Evolutionary conservation across 1,140 invertebrate species (phyloP).

Genomic region (Temnothorax curvispinosus): DNA sequence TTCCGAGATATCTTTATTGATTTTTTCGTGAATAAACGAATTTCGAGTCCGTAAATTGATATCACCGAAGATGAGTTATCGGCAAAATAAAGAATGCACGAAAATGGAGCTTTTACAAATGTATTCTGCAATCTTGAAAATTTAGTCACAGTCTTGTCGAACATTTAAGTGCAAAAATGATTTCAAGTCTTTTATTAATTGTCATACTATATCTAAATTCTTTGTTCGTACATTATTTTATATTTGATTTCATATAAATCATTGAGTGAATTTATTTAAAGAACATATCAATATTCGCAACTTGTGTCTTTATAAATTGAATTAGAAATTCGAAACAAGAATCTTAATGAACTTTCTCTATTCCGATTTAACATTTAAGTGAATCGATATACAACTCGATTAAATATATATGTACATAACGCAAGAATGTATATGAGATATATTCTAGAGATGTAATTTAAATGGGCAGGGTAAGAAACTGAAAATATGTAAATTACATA

Average conservation of each 20-base stretch:
- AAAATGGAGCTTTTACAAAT: conserved; percentile 5
- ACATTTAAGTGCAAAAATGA: conserved; percentile 5
- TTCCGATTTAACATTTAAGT: neutral
- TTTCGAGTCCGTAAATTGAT: neutral
- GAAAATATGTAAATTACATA: conserved; percentile 80
- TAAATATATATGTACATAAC: conserved; percentile 63
- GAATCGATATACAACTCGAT: neutral
- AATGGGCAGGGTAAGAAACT: conserved; percentile 72
- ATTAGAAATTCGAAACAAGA: conserved; percentile 26
- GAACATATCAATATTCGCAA: neutral
- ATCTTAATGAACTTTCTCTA: conserved; percentile 5
- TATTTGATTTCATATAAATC: neutral
- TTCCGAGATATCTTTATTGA: neutral
- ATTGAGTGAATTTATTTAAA: neutral
- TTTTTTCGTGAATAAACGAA: neutral
- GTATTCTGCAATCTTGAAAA: neutral
- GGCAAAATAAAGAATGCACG: neutral
- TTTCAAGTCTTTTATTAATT: conserved; percentile 19
- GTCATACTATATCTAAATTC: neutral
- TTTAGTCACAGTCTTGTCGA: neutral
- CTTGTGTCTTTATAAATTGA: conserved; percentile 5
- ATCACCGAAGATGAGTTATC: neutral
- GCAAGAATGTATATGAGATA: conserved; percentile 49
- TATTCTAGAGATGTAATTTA: conserved; percentile 53
- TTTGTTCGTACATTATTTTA: neutral